A percentile compares a stretch with the other conserved stretches of the same genome.
Evolutionary conservation across 35 echinoderm and acorn worm species (phyloP).

Genomic region (Chiridota heheva): DNA sequence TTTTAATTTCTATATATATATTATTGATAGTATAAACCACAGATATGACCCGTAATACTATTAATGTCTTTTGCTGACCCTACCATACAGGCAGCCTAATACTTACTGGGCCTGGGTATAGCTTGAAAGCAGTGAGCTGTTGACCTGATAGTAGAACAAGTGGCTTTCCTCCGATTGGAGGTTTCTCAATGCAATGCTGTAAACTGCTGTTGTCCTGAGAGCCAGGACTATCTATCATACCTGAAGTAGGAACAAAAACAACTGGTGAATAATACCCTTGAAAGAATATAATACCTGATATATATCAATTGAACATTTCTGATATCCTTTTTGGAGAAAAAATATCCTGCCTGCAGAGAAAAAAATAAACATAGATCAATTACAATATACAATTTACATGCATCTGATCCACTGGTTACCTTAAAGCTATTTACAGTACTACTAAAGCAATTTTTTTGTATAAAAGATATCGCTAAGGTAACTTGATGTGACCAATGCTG

Average conservation of each 20-base stretch:
- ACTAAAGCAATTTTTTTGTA: no score
- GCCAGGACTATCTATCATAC: slow-evolving; percentile 85
- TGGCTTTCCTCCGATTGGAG: slow-evolving; percentile 82
- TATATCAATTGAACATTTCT: not conserved
- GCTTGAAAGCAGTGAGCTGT: slow-evolving; percentile 72
- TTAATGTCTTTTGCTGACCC: no score
- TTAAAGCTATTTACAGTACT: no score
- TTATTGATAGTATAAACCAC: no score
- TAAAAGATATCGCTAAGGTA: no score
- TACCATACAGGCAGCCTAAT: no score
- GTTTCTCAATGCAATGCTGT: slow-evolving; percentile 80
- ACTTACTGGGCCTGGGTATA: slow-evolving; percentile 97
- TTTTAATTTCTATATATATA: no score
- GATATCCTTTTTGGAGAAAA: not conserved
- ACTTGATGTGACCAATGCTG: no score
- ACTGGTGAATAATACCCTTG: not conserved
- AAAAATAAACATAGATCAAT: not conserved
- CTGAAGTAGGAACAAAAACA: slow-evolving; percentile 15
- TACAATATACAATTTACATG: not conserved
- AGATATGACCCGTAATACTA: no score
- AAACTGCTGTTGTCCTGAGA: slow-evolving; percentile 95
- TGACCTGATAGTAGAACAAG: slow-evolving; percentile 60
- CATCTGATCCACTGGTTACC: no score
- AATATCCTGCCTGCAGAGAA: slow-evolving; percentile 17
- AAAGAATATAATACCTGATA: not conserved